Evolutionary conservation across 1,140 invertebrate species (phyloP), one percentile per base, ranked within the genome.

Genomic region (Drosophila varians): DNA sequence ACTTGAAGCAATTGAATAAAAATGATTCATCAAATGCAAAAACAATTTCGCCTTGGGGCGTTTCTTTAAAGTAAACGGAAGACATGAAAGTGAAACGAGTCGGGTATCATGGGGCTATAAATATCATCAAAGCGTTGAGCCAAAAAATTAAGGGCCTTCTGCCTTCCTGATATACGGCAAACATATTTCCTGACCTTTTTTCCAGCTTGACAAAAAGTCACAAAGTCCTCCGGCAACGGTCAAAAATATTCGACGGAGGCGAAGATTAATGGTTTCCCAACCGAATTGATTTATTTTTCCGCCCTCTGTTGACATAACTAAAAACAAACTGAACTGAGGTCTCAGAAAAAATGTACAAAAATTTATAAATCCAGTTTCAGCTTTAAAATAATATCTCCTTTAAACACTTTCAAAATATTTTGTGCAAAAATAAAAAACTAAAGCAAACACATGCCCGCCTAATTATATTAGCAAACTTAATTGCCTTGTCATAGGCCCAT

Each of bases 1-100:
- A 80, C 78, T 80, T 86, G 74, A 80, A 80, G 77, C 83, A 83
- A 88, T 87, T 83, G 83, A 88, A 87, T 88, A 88, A 87, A 87
- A 83, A 88, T 66, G 43, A 87, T 86, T 86, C 80, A 86, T 66
- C 61, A 87, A 86, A 86, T 70, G 60, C 56, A 88, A 68, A 57
- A 31, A 25, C 47, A 45, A 42, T 9, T 16, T 1, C 4, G 12
- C 12, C 4, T 31, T 14, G 3, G 2, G n/a, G 0, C 18, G 34
- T 64, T 1, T 64, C 26, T 28, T 4, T 58, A 16, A 23, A 31
- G 18, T 19, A 38, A 38, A 38, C 14, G 12, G n/a, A 38, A 34
- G 16, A 48, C 12, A 28, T 18, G 12, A n/a, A 60, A 42, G 7
- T 23, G 11, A 28, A 48, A 43, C 12, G 9, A 19, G 12, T 47